Evolutionary conservation across 2,113 vertebrate genomes (phyloP), one percentile per base, ranked within the genome.

Genomic region (Callipepla squamata): DNA sequence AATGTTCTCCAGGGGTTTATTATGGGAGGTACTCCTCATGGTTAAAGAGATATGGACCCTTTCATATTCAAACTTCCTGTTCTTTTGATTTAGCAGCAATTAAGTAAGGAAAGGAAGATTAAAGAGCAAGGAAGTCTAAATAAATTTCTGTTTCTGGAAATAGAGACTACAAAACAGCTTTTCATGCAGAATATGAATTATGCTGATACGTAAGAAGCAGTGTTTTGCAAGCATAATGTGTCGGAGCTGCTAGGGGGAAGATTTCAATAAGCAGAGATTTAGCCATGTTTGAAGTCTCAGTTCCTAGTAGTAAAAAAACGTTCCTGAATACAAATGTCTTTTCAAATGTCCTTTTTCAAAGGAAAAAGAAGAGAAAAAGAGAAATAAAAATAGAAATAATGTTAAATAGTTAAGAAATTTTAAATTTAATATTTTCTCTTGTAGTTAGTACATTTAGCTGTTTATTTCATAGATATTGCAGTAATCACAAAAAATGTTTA

Each of bases 91-190:
- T 90, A 81, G 76, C 36, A 57, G 48, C 94, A 93, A 53, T 84
- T 79, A 96, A 90, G 51, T 86, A 86, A 90, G 85, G 93, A 93
- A 83, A 83, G 73, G 65, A 94, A 90, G 92, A 94, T 96, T 83
- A 96, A 96, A 95, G 95, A 81, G 80, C 77, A 94, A 96, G 83
- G 23, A 45, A 81, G 76, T 48, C 79, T 94, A 91, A 92, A 92
- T 79, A 80, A 77, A 68, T 93, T 77, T 51, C 79, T 84, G 76
- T 92, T 95, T 96, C 87, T 95, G 87, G 57, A 88, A 94, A 70
- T 61, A 66, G 89, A 86, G 86, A 91, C 89, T 91, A 87, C 87
- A 93, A 70, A 95, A 94, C 85, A 93, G 82, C 94, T 95, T 96
- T 96, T 92, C 82, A 83, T 86, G 44, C 44, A 51, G n/a, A 48